phyloP scores from a whole-genome alignment of 2,113 vertebrate genomes.

The Leptodactylus fuscus region DNA sequence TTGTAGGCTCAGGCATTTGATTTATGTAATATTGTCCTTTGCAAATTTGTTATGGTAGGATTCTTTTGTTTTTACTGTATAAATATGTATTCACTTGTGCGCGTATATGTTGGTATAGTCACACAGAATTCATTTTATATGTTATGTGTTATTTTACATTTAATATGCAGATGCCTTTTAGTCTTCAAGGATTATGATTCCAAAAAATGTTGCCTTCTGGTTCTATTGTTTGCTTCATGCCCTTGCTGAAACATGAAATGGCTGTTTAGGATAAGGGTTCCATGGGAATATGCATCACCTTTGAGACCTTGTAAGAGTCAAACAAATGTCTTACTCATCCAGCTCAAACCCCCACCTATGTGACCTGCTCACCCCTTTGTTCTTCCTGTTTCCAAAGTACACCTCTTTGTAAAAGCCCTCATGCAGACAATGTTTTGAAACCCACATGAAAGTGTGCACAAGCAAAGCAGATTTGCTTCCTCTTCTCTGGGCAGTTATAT shows the following conservation, averaged over 20 bases:
- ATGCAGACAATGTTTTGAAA: constrained; percentile 58
- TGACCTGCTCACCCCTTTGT: constrained; percentile 50
- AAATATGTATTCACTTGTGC: too few species aligned
- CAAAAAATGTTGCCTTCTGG: background rate
- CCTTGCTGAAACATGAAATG: constrained; percentile 34
- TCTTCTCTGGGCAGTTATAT: constrained; percentile 47
- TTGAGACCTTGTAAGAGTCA: constrained; percentile 45
- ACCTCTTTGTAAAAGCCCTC: constrained; percentile 56
- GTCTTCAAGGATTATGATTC: background rate
- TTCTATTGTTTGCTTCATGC: background rate
- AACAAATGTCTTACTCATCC: constrained; percentile 45
- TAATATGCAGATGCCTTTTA: too few species aligned
- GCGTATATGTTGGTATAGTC: too few species aligned
- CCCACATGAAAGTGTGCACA: constrained; percentile 55
- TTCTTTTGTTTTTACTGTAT: too few species aligned
- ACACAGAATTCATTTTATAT: too few species aligned
- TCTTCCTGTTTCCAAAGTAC: constrained; percentile 49
- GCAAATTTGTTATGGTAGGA: too few species aligned
- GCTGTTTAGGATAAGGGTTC: constrained; percentile 42
- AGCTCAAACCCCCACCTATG: constrained; percentile 27
- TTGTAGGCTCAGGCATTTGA: too few species aligned
- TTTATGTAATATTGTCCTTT: too few species aligned
- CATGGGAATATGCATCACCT: constrained; percentile 40
- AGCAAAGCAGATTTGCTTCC: constrained; percentile 50
- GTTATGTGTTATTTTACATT: too few species aligned